Conservation (phyloP, 2,888 invertebrate species). For the Dryococelus australis region DNA sequence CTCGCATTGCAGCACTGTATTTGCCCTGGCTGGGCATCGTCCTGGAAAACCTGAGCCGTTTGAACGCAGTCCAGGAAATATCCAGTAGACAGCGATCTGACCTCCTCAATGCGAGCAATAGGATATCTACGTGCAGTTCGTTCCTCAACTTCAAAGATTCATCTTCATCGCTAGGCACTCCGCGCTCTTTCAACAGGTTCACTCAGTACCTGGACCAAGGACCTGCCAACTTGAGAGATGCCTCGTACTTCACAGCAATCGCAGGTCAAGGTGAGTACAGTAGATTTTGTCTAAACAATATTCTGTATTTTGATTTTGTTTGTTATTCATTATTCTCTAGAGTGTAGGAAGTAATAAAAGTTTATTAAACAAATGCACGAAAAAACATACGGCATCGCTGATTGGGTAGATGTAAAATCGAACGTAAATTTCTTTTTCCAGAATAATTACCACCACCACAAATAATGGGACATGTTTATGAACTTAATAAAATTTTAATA, state of each 20-base stretch:
- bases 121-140: slow-evolving; percentile 67
- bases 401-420: no score
- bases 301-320: no score
- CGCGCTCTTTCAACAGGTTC: slow-evolving; percentile 64
- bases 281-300: no score
- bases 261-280: slow-evolving; percentile 67
- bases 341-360: no score
- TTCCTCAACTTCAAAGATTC: slow-evolving; percentile 65
- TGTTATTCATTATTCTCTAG: no score
- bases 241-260: slow-evolving; percentile 74
- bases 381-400: no score
- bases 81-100: slow-evolving; percentile 51
- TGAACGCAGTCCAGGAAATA: slow-evolving; percentile 61
- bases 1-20: slow-evolving; percentile 88
- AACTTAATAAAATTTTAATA: no score
- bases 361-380: no score
- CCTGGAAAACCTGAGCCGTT: slow-evolving; percentile 84
- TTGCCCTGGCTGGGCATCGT: slow-evolving; percentile 90
- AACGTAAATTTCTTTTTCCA: no score
- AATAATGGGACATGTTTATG: no score
- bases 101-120: slow-evolving; percentile 51
- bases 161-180: slow-evolving; percentile 59
- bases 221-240: slow-evolving; percentile 76
- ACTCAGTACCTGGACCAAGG: slow-evolving; percentile 78
- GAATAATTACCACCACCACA: no score